A percentile compares a stretch with the other conserved stretches of the same genome.
phyloP scores from a whole-genome alignment of 1,140 invertebrate genomes.

The Pseudoatta argentina region DNA sequence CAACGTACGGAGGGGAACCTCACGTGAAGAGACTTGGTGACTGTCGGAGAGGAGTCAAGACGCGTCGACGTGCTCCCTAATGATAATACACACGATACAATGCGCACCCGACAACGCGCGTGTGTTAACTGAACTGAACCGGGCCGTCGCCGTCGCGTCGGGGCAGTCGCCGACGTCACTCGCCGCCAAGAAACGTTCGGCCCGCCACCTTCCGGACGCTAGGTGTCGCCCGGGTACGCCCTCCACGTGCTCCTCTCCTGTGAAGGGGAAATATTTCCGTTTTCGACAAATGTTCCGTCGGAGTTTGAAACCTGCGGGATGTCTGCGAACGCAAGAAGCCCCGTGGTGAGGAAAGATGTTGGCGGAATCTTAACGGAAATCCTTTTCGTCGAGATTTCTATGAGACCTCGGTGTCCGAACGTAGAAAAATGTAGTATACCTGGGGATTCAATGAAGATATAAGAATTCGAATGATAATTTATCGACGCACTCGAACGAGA shows the following conservation, averaged over 20 bases:
- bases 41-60: too few relatives aligned
- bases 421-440: background rate
- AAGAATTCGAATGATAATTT: slow-evolving; percentile 12
- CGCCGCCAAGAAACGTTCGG: slow-evolving; percentile 15
- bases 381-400: background rate
- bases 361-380: background rate
- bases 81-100: background rate
- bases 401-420: background rate
- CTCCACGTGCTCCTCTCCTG: slow-evolving; percentile 52
- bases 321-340: background rate
- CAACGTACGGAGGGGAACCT: too few relatives aligned
- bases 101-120: slow-evolving; percentile 76
- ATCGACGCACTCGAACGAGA: background rate
- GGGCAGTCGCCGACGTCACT: background rate
- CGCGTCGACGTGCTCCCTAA: too few relatives aligned
- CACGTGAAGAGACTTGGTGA: too few relatives aligned
- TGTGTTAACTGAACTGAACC: slow-evolving; percentile 80
- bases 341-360: background rate
- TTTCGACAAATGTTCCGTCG: background rate
- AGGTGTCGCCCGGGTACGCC: slow-evolving; percentile 63
- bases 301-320: too few relatives aligned
- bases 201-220: slow-evolving; percentile 63
- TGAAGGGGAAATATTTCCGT: background rate
- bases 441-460: background rate
- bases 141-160: background rate